Base-by-base conservation (phyloP, 2,113 vertebrate genomes). In the Dromas ardeola region DNA sequence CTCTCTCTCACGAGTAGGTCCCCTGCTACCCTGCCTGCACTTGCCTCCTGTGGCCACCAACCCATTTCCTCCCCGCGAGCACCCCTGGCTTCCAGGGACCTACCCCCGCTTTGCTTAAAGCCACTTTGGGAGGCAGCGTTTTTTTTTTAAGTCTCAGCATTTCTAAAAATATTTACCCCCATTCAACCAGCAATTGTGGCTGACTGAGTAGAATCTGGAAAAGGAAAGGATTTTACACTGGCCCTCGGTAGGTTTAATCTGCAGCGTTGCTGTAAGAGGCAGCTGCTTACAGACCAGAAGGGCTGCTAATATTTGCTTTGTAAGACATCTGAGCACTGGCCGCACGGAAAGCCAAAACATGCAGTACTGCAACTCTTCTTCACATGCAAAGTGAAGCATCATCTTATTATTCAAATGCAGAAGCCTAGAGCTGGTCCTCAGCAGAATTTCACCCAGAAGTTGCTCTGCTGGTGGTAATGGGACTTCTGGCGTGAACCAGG, bases 1-100 rank as follows among this genome's bases (percentile, higher is more conserved):
- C 42, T n/a, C 36, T 49, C 29, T 34, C 36, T 36, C 19, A 3
- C 0, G 2, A 13, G 13, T 20, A 12, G 5, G 29, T 11, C 10
- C 29, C 47, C 58, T 10, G 8, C 29, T 22, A 26, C 15, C 11
- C 13, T 43, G 9, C 25, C 21, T 13, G 34, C 21, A 26, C n/a
- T 26, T 50, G 5, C 50, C 20, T 36, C 43, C 47, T 10, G 43
- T 3, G 50, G 65, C 26, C 29, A 45, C 81, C 34, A 22, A 10
- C 17, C 13, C 21, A 15, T 6, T 27, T 14, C 13, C 30, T 34
- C 29, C 47, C 3, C 1, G 21, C 10, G 43, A 52, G 5, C 5
- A 5, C 1, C 30, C 21, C 3, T 15, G 49, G 42, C 42, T 56
- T 15, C 22, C 47, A 10, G 11, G n/a, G 55, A 66, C 7, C 78